Percentiles rank a stretch among this genome's conserved stretches.
These are phyloP conservation scores for Spilosoma lubricipeda DNA, from an alignment of 2,888 invertebrate genomes.

Conservation along the genomic window DNA sequence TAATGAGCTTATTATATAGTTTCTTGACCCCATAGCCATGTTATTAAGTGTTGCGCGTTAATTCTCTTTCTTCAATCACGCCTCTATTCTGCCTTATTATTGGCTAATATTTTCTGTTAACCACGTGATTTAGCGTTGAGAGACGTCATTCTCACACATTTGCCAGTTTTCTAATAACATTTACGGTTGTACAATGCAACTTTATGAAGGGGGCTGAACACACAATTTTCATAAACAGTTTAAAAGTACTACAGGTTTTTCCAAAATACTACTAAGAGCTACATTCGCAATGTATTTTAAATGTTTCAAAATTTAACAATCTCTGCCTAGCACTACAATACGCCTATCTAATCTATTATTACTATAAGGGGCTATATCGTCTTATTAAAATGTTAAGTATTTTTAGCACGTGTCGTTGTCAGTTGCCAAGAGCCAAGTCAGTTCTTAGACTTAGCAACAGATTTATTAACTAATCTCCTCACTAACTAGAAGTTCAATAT, in stretches of 20 bases:
- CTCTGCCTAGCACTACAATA: not conserved
- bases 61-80: too few species aligned
- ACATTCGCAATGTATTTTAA: not conserved
- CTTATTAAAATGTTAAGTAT: not conserved
- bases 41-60: too few species aligned
- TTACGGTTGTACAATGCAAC: too few species aligned
- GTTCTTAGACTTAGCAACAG: not conserved
- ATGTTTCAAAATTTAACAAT: not conserved
- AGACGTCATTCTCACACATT: too few species aligned
- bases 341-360: not conserved
- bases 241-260: not conserved
- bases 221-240: not conserved
- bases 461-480: not conserved
- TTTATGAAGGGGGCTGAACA: not conserved
- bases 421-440: conserved; percentile 5
- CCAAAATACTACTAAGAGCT: not conserved
- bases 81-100: too few species aligned
- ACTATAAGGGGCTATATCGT: not conserved
- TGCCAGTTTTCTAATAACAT: too few species aligned
- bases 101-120: too few species aligned
- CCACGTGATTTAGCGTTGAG: too few species aligned
- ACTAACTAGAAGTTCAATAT: not conserved
- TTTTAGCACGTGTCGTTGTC: conserved; percentile 3
- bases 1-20: not conserved
- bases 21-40: not conserved